Evolutionary conservation across 2,113 vertebrate species (phyloP).

Genomic region (Phaetusa simplex): DNA sequence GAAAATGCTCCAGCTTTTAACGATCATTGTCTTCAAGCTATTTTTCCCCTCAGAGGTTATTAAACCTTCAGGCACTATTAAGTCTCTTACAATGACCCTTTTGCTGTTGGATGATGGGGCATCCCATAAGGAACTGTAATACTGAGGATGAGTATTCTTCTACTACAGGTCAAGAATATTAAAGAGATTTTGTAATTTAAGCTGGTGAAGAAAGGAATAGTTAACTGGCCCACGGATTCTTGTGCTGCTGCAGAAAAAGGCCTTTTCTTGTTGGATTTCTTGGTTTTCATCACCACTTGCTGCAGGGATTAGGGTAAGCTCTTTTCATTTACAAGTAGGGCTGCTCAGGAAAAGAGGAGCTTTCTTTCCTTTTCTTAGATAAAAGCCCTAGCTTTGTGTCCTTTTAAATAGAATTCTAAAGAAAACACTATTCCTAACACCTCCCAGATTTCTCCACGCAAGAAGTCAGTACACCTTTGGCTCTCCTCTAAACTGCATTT

Average conservation of each 20-base stretch:
- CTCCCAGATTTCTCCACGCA: neutral
- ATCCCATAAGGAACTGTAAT: slow-evolving; percentile 12
- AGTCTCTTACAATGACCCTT: neutral
- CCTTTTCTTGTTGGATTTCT: slow-evolving; percentile 49
- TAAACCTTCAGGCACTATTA: slow-evolving; percentile 45
- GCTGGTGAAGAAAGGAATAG: slow-evolving; percentile 41
- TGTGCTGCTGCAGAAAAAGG: slow-evolving; percentile 17
- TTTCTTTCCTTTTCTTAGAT: slow-evolving; percentile 15
- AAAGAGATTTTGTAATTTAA: slow-evolving; percentile 48
- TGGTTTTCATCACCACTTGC: slow-evolving; percentile 35
- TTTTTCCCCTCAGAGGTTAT: slow-evolving; percentile 1
- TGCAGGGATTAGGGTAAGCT: slow-evolving; percentile 53
- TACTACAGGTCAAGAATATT: slow-evolving; percentile 34
- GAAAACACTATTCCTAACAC: neutral
- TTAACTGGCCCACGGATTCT: slow-evolving; percentile 21
- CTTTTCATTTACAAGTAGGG: slow-evolving; percentile 46
- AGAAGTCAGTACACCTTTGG: neutral
- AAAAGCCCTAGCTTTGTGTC: neutral
- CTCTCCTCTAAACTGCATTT: neutral
- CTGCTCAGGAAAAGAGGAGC: slow-evolving; percentile 33
- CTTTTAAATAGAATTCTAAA: neutral
- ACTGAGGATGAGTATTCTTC: neutral
- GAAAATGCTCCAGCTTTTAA: slow-evolving; percentile 20
- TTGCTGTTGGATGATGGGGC: neutral
- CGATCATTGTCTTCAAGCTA: neutral